Conservation (phyloP, 2,888 invertebrate species). For the Eupithecia subumbrata region DNA sequence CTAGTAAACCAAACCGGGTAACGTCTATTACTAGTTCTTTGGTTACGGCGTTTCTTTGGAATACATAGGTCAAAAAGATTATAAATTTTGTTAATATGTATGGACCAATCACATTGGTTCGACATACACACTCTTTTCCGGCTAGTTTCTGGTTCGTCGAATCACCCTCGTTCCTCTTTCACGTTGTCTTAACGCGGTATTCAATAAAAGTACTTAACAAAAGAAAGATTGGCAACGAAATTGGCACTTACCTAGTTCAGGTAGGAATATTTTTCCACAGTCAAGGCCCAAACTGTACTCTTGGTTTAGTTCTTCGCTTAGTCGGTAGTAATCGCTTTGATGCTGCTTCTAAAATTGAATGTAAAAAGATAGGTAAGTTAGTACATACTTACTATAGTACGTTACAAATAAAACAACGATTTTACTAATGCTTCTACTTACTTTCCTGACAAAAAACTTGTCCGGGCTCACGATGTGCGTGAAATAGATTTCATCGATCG, state of each 20-base stretch:
- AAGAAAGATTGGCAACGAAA: background rate
- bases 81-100: too few species aligned
- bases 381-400: background rate
- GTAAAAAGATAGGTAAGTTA: background rate
- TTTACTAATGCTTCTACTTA: constrained; percentile 55
- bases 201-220: background rate
- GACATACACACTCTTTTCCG: background rate
- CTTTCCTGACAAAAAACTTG: constrained; percentile 87
- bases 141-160: background rate
- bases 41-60: too few species aligned
- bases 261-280: constrained; percentile 69
- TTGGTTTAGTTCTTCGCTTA: constrained; percentile 75
- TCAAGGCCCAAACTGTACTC: constrained; percentile 62
- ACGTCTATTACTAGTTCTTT: too few species aligned
- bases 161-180: background rate
- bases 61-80: too few species aligned
- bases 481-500: constrained; percentile 79
- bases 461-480: constrained; percentile 86
- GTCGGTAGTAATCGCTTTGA: constrained; percentile 64
- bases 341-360: constrained; percentile 58
- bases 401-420: background rate
- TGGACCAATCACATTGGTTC: background rate
- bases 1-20: too few species aligned
- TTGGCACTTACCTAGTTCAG: constrained; percentile 73
- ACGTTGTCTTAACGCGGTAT: background rate